Base-by-base conservation (phyloP, 2,113 vertebrate genomes). In the Trichomycterus rosablanca region DNA sequence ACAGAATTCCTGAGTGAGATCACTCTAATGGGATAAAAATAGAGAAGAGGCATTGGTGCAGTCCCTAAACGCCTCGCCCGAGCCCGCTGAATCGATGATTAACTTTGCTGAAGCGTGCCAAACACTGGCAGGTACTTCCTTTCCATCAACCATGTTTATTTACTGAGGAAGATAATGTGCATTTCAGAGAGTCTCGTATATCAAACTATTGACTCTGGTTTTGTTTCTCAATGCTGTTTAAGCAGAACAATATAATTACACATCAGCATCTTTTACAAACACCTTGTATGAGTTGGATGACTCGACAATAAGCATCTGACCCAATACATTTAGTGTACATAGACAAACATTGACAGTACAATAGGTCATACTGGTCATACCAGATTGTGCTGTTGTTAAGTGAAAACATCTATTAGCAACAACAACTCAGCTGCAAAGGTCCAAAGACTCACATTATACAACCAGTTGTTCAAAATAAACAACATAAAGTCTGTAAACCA, bases 101-200 rank as follows among this genome's bases (percentile, higher is more conserved):
- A 64, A 64, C 61, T 64, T 55, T 37, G 19, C 42, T 26, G 61
- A 46, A 23, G 51, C 15, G 61, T 54, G 50, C 49, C 50, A 23
- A 44, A 54, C 39, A 22, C n/a, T 45, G 18, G 16, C 30, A 34
- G 49, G 1, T 15, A 46, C 61, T 63, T 53, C 39, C 50, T 23
- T 43, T 14, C 49, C 24, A 23, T 34, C 40, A 22, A 12, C 15
- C 18, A 24, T 45, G 26, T 54, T 54, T 63, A 24, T 53, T 62
- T 62, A 10, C 48, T 3, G 5, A 23, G 49, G 30, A 43, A 45
- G 50, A 26, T 23, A 34, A 63, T 44, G 60, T 45, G 24, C 61
- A 63, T 26, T 54, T 54, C 24, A 20, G 37, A 58, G 32, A 5
- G 4, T 15, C n/a, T 23, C 18, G 19, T 34, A 28, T 51, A 40